These are phyloP conservation scores for Caenorhabditis japonica DNA, from an alignment of 2,888 invertebrate species.

Conservation along the genomic window DNA sequence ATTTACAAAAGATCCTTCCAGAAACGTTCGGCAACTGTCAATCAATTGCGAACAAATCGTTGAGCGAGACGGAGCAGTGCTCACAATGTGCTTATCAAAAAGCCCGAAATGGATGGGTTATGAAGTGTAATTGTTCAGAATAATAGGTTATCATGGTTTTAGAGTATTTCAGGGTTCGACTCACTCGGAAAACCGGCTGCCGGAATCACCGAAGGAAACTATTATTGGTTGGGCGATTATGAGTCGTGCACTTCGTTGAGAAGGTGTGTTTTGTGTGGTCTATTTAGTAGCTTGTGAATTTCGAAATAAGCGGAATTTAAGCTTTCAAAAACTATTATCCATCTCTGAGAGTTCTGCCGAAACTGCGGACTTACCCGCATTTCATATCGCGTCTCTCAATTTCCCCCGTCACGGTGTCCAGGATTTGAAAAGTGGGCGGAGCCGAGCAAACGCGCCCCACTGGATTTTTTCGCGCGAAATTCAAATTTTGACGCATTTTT, in stretches of 20 bases:
- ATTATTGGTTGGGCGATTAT: conserved; percentile 77
- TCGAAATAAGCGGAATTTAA: too few species aligned
- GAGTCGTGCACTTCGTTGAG: conserved; percentile 74
- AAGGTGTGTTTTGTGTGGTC: too few species aligned
- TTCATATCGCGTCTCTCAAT: too few species aligned
- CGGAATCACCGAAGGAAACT: conserved; percentile 77
- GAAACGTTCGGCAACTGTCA: conserved; percentile 28
- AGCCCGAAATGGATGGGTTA: conserved; percentile 67
- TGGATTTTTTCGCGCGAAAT: too few species aligned
- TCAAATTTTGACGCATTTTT: too few species aligned
- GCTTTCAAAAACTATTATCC: too few species aligned
- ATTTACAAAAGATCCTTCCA: conserved; percentile 3
- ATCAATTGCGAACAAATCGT: conserved; percentile 25
- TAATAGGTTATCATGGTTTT: not conserved
- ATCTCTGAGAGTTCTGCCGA: too few species aligned
- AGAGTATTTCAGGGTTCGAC: conserved; percentile 70
- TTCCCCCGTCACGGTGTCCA: too few species aligned
- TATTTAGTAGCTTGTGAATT: too few species aligned
- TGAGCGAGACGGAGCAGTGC: conserved; percentile 55
- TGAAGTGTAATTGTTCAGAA: conserved; percentile 59
- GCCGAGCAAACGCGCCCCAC: too few species aligned
- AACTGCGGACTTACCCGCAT: too few species aligned
- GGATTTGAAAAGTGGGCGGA: too few species aligned
- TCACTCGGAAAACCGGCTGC: conserved; percentile 76
- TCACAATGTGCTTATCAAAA: conserved; percentile 65